phyloP scores from a whole-genome alignment of 2,888 invertebrate genomes.

The Bugula neritina region DNA sequence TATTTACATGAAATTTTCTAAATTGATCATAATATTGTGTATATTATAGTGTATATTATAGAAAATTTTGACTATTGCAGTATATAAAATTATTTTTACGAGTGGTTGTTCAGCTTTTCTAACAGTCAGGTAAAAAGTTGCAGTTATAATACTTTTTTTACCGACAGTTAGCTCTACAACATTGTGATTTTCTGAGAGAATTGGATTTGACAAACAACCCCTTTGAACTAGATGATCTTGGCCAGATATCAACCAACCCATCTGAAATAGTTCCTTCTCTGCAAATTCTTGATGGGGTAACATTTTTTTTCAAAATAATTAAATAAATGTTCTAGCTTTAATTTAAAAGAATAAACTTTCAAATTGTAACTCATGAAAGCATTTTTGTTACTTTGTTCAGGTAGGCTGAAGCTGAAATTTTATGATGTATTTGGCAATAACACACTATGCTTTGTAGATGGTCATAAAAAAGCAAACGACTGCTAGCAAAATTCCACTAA shows the following conservation, averaged over 20 bases:
- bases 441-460: too few species aligned
- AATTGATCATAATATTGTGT: too few species aligned
- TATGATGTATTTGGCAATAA: too few species aligned
- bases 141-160: too few species aligned
- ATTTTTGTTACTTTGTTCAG: background rate
- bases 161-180: background rate
- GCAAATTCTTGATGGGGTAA: slow-evolving; percentile 22
- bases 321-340: background rate
- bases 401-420: background rate
- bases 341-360: background rate
- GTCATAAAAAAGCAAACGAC: slow-evolving; percentile 1
- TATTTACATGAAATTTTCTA: too few species aligned
- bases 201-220: slow-evolving; percentile 8
- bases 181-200: background rate
- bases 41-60: too few species aligned
- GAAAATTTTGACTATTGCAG: too few species aligned
- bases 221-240: slow-evolving; percentile 17
- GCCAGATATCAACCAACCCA: background rate
- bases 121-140: too few species aligned
- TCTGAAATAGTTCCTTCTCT: background rate
- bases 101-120: too few species aligned
- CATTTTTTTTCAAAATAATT: too few species aligned
- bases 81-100: too few species aligned
- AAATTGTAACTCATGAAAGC: background rate
- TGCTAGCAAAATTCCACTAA: background rate